phyloP scores from a whole-genome alignment of 1,140 invertebrate genomes.

The Hirudo medicinalis region DNA sequence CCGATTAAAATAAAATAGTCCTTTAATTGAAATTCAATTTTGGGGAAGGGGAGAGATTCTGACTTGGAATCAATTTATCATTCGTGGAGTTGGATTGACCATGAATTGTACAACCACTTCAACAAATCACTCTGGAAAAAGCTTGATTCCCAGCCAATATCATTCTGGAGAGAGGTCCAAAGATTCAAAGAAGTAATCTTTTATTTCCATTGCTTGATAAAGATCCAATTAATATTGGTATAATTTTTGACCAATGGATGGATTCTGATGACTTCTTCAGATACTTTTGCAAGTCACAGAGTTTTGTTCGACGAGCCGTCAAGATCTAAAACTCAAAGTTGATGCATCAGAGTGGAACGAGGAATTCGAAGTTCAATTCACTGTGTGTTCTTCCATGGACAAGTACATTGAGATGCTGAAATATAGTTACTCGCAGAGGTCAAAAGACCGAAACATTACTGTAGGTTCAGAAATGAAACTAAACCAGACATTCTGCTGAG shows the following conservation, averaged over 20 bases:
- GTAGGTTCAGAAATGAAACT: no score
- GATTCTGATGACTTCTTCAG: background rate
- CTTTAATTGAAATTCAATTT: background rate
- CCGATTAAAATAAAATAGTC: background rate
- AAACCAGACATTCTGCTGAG: no score
- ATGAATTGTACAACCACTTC: conserved; percentile 20
- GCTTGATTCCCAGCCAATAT: background rate
- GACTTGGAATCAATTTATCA: background rate
- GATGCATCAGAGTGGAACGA: no score
- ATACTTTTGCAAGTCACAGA: conserved; percentile 1
- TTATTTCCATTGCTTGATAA: no score
- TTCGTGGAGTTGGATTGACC: conserved; percentile 8
- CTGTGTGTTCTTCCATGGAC: no score
- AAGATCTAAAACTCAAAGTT: no score
- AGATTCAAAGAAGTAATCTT: background rate
- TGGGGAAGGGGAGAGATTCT: background rate
- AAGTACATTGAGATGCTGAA: no score
- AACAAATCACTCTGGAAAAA: conserved; percentile 18
- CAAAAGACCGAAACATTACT: no score
- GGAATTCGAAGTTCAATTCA: no score
- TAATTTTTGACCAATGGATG: background rate
- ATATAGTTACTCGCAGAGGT: no score
- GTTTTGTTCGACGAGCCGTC: background rate
- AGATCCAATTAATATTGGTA: no score
- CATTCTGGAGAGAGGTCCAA: conserved; percentile 18